phyloP scores from a whole-genome alignment of 2,113 vertebrate species.

The Thalassoma bifasciatum region DNA sequence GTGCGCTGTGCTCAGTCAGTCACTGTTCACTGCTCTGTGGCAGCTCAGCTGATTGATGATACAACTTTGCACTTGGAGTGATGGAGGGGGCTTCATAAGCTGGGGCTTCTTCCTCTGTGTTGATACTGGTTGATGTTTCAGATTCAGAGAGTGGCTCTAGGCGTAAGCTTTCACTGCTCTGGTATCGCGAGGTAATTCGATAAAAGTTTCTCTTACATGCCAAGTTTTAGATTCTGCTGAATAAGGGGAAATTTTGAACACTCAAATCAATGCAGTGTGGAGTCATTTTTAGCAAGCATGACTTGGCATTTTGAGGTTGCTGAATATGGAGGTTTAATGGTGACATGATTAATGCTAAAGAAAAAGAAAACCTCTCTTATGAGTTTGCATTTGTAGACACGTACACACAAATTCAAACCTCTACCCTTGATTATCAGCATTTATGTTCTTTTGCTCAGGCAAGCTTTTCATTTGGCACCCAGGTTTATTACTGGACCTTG shows the following conservation, averaged over 20 bases:
- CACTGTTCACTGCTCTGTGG: constrained; percentile 31
- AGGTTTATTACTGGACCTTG: constrained; percentile 30
- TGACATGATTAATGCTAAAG: constrained; percentile 29
- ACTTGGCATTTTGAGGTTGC: constrained; percentile 47
- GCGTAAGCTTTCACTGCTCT: constrained; percentile 41
- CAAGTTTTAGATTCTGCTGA: constrained; percentile 53
- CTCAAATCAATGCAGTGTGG: constrained; percentile 38
- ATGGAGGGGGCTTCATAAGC: neutral
- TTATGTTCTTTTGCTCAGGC: constrained; percentile 1
- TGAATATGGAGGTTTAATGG: constrained; percentile 39
- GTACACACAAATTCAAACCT: neutral
- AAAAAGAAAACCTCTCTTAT: neutral
- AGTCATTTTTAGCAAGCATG: constrained; percentile 50
- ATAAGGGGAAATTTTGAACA: constrained; percentile 27
- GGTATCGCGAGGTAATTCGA: constrained; percentile 40
- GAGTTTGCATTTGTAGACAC: constrained; percentile 2
- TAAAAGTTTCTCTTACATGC: constrained; percentile 43
- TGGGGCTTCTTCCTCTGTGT: constrained; percentile 28
- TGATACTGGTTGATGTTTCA: constrained; percentile 12
- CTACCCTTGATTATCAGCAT: constrained; percentile 8
- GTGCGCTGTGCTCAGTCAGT: constrained; percentile 45
- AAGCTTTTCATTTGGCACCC: constrained; percentile 18
- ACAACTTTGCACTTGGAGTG: neutral
- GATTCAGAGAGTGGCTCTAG: constrained; percentile 10
- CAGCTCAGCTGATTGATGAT: constrained; percentile 45